Percentiles rank a stretch among this genome's conserved stretches.
phyloP scores from a whole-genome alignment of 2,797 vertebrate species.

The Urophycis tenuis region DNA sequence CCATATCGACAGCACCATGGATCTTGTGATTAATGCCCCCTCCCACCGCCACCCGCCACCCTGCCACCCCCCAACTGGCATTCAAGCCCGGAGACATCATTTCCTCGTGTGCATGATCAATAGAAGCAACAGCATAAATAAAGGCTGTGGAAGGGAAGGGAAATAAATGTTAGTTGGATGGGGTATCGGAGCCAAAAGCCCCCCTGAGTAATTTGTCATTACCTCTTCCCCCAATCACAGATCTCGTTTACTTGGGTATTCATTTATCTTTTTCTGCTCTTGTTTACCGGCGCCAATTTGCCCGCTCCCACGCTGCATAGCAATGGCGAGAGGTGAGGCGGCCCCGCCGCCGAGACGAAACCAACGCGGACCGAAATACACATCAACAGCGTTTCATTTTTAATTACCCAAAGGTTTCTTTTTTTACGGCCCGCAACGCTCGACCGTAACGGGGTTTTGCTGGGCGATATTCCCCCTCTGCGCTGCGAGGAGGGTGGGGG shows the following conservation, averaged over 20 bases:
- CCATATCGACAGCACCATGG: conserved; percentile 76
- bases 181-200: conserved; percentile 31
- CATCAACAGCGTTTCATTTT: not conserved
- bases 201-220: conserved; percentile 2
- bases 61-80: conserved; percentile 61
- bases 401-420: not conserved
- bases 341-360: not conserved
- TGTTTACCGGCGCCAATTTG: not conserved
- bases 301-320: not conserved
- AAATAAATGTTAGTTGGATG: conserved; percentile 49
- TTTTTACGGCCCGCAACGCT: no score
- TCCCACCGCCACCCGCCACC: conserved; percentile 47
- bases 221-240: not conserved
- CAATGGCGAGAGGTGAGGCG: not conserved
- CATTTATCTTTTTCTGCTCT: not conserved
- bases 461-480: not conserved
- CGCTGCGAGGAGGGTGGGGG: no score
- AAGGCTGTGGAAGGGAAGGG: conserved; percentile 59
- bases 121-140: conserved; percentile 75
- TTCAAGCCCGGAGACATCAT: conserved; percentile 76
- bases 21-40: conserved; percentile 87
- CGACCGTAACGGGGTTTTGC: not conserved
- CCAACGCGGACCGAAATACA: not conserved
- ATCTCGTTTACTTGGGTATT: not conserved
- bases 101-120: conserved; percentile 82